Evolutionary conservation across 2,113 vertebrate species (phyloP), one percentile per base, ranked within the genome.

Genomic region (Caracal caracal): DNA sequence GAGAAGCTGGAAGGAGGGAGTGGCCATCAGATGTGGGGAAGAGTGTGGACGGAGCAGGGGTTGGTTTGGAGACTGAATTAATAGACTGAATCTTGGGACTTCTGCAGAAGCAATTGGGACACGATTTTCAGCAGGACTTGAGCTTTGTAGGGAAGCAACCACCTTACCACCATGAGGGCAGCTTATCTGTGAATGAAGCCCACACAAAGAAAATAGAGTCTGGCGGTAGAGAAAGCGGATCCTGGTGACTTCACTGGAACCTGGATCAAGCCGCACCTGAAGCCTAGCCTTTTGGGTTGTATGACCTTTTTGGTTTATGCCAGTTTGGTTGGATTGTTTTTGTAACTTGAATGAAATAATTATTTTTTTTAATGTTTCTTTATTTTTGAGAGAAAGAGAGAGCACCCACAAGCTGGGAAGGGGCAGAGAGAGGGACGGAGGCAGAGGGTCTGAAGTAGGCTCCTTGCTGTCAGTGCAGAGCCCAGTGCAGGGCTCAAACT

Each of bases 181-280:
- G 47, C 33, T 51, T 37, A 40, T 56, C 56, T 40, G 76, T 75
- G 37, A 65, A 30, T 15, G 35, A 78, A 88, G 9, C 12, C 56
- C 66, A 92, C 5, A 13, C 65, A 53, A 33, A 28, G 66, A 76
- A 75, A 30, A 47, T 28, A 30, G 71, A 47, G 40, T 61, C 30
- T 30, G 56, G 56, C 47, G 17, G 6, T 3, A 1, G 37, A 92
- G 24, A 59, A 56, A 35, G 35, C 12, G 20, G 56, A 82, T 24
- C 4, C 35, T 56, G 3, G n/a, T 28, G 16, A 80, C 33, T 51
- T 79, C 63, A 8, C 11, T 35, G 26, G 37, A 76, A 80, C 51
- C 51, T 63, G 82, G 81, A 73, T 81, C 82, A 86, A 95, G 82
- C 53, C 73, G 73, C 35, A 81, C 28, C 82, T 87, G 88, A 92